phyloP scores from a whole-genome alignment of 2,113 vertebrate genomes.

The Stegastes partitus region DNA sequence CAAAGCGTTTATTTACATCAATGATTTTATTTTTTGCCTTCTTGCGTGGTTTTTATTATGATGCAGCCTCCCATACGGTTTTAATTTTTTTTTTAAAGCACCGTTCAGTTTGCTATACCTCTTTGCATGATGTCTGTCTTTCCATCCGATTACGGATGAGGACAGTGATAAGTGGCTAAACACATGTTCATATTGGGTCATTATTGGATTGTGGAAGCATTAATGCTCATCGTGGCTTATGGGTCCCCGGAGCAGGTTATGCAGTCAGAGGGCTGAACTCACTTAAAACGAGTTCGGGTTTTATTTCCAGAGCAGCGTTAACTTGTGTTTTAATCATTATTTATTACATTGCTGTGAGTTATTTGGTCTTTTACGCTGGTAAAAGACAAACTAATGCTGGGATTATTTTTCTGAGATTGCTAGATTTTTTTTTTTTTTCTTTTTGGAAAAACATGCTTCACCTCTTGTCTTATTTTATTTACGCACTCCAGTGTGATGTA shows the following conservation, averaged over 20 bases:
- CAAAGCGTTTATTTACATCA: conserved; percentile 89
- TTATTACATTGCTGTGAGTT: not conserved
- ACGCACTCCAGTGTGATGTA: conserved; percentile 6
- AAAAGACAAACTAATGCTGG: not conserved
- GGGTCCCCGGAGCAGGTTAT: conserved; percentile 34
- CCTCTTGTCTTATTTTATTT: not conserved
- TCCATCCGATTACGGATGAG: conserved; percentile 72
- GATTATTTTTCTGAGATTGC: no score
- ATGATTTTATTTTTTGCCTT: conserved; percentile 86
- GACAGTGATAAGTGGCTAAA: conserved; percentile 72
- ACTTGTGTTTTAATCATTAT: conserved; percentile 1
- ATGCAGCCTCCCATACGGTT: conserved; percentile 90
- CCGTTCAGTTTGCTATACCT: conserved; percentile 92
- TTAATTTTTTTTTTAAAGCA: conserved; percentile 95
- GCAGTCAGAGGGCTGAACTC: conserved; percentile 35
- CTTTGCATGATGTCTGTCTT: conserved; percentile 80
- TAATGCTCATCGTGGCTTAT: conserved; percentile 62
- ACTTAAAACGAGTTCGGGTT: conserved; percentile 14
- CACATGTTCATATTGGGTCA: conserved; percentile 69
- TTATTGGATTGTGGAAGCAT: conserved; percentile 75
- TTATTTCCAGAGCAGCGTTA: not conserved
- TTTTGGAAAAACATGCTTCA: not conserved
- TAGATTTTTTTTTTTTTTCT: conserved; percentile 4
- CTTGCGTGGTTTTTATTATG: conserved; percentile 93
- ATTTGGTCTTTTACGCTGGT: not conserved